Evolutionary conservation across 2,113 vertebrate species (phyloP), one percentile per base, ranked within the genome.

Genomic region (Cynocephalus volans): DNA sequence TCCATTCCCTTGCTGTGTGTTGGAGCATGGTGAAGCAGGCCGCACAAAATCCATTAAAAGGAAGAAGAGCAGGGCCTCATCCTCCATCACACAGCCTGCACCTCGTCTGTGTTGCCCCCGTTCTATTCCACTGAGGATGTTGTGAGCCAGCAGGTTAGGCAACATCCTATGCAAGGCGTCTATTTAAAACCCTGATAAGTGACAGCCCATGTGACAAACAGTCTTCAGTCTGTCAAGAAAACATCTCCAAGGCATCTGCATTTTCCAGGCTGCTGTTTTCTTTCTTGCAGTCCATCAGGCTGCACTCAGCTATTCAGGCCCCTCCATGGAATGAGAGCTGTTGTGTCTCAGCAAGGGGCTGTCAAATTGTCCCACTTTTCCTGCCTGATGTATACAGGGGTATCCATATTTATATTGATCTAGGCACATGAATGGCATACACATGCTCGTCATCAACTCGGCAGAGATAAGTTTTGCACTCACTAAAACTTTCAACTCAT

Each of bases 381-480:
- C 87, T 96, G 95, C 96, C 87, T 96, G 90, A 96, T 88, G 90
- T 96, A 93, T 73, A 58, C 81, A 84, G 80, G 80, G 52, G 36
- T 92, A 88, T 97, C 93, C 97, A 97, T 96, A 97, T 98, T 97
- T 97, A 96, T 97, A 97, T 90, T 83, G 91, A 96, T 96, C 75
- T 75, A 45, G 86, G 70, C 70, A 73, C 91, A 92, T 60, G 93
- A 91, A 58, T 28, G 64, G 65, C 93, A 86, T 48, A 10, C 50
- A 54, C 89, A 95, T 14, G 3, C 82, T 14, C 93, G n/a, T 50
- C 72, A 81, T 93, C 84, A 72, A 33, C 77, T 97, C 58, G 48
- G 69, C 94, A 81, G 50, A 80, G 60, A 90, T 31, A 60, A 41
- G 90, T 36, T 92, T 60, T 62, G 48, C 58, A 62, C 80, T 95